phyloP scores from a whole-genome alignment of 2,888 invertebrate genomes.

The Drosophila macrothrix region DNA sequence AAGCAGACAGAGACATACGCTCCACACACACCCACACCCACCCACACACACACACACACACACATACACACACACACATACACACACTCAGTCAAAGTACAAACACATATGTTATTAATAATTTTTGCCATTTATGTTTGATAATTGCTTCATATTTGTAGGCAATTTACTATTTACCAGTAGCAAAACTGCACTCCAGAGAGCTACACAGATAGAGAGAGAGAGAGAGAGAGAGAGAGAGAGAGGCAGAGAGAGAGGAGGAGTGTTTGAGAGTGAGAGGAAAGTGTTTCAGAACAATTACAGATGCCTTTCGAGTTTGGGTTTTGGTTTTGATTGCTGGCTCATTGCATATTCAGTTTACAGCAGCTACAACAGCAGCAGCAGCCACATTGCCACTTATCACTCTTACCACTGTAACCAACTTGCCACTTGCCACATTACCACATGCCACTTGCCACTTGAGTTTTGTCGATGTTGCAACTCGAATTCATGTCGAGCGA shows the following conservation, averaged over 20 bases:
- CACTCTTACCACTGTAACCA: constrained; percentile 10
- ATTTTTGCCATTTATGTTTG: constrained; percentile 73
- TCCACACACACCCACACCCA: constrained; percentile 10
- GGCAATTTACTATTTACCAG: constrained; percentile 75
- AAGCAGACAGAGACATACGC: background rate
- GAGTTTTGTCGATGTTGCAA: constrained; percentile 45
- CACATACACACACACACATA: background rate
- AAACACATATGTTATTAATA: constrained; percentile 62
- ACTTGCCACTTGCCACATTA: constrained; percentile 22
- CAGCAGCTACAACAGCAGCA: constrained; percentile 5
- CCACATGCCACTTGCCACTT: constrained; percentile 24
- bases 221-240: background rate
- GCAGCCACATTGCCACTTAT: constrained; percentile 6
- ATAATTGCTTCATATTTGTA: constrained; percentile 77
- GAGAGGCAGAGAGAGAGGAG: background rate
- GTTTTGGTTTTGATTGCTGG: constrained; percentile 44
- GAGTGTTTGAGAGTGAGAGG: constrained; percentile 1
- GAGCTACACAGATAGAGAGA: constrained; percentile 20
- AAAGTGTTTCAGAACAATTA: constrained; percentile 4
- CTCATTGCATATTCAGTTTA: constrained; percentile 77
- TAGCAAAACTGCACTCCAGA: constrained; percentile 56
- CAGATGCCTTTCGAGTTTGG: constrained; percentile 12
- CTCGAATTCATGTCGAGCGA: constrained; percentile 39
- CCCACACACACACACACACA: constrained; percentile 2
- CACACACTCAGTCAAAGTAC: background rate